Percentiles rank a stretch among this genome's conserved stretches.
These are phyloP conservation scores for Drosophila baimaii DNA, from an alignment of 1,140 invertebrate genomes.

Conservation along the genomic window DNA sequence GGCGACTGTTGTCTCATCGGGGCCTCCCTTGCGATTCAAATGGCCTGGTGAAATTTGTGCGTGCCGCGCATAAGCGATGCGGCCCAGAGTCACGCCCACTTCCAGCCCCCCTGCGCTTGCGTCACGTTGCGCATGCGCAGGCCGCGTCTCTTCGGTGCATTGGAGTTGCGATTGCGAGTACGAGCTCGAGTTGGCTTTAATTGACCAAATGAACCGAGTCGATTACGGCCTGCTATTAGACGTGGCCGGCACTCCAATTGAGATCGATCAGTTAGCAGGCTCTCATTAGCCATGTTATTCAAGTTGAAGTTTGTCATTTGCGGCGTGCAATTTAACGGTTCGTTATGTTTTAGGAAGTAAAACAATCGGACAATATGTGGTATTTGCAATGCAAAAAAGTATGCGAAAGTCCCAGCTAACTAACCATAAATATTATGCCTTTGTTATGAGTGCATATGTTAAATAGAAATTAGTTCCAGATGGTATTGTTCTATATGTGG, in stretches of 20 bases:
- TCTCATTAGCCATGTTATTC: slow-evolving; percentile 54
- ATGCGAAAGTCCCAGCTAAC: slow-evolving; percentile 3
- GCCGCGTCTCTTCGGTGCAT: slow-evolving; percentile 44
- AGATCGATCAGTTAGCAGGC: slow-evolving; percentile 42
- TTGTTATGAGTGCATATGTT: background rate
- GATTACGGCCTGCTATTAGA: slow-evolving; percentile 50
- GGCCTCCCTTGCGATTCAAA: slow-evolving; percentile 68
- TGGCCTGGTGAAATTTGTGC: slow-evolving; percentile 76
- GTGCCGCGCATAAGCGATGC: slow-evolving; percentile 66
- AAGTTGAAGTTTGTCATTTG: slow-evolving; percentile 76
- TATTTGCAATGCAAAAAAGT: slow-evolving; percentile 24
- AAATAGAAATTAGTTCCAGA: slow-evolving; percentile 7
- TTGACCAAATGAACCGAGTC: slow-evolving; percentile 55
- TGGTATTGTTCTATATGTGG: slow-evolving; percentile 36
- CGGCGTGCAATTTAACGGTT: slow-evolving; percentile 16
- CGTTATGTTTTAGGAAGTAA: slow-evolving; percentile 54
- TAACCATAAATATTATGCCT: background rate
- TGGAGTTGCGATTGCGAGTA: slow-evolving; percentile 15
- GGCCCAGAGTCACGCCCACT: slow-evolving; percentile 24
- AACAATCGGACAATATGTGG: background rate
- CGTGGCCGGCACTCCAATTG: slow-evolving; percentile 59
- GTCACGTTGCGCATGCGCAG: slow-evolving; percentile 61
- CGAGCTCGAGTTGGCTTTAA: slow-evolving; percentile 43
- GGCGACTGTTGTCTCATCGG: slow-evolving; percentile 41
- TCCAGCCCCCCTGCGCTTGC: slow-evolving; percentile 4